These are phyloP conservation scores for Budorcas taxicolor DNA, from an alignment of 2,113 vertebrate genomes.

Conservation along the genomic window DNA sequence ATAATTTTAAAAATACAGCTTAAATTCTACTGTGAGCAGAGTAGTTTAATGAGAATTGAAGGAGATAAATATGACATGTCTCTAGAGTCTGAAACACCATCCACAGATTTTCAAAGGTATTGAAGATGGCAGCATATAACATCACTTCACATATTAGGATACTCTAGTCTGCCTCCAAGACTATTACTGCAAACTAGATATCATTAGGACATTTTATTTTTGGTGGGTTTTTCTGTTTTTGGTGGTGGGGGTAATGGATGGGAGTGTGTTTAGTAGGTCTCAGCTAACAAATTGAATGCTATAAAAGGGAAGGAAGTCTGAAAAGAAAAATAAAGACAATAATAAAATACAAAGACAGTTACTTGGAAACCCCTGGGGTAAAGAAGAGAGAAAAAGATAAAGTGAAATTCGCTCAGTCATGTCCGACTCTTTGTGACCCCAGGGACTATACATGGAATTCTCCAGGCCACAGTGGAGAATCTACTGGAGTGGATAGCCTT, in stretches of 20 bases:
- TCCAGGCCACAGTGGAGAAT: neutral
- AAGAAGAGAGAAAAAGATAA: neutral
- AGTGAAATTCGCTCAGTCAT: rapidly evolving
- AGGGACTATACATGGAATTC: neutral
- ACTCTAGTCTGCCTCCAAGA: neutral
- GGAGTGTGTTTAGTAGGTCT: neutral
- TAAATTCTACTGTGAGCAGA: neutral
- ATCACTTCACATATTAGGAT: neutral
- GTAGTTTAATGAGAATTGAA: neutral
- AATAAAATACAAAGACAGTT: neutral
- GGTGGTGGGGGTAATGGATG: too few relatives aligned
- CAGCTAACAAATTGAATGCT: neutral
- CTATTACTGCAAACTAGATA: neutral
- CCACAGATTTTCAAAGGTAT: neutral
- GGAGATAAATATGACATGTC: neutral
- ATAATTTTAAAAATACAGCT: neutral
- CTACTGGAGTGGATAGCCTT: neutral
- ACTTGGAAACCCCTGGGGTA: neutral
- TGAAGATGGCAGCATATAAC: neutral
- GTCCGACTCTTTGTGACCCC: neutral
- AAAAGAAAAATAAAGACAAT: neutral
- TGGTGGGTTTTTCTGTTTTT: neutral
- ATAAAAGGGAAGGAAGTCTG: neutral
- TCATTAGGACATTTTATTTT: neutral
- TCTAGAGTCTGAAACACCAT: neutral